Evolutionary conservation across 2,888 invertebrate species (phyloP).

Genomic region (Synanthedon andrenaeformis): DNA sequence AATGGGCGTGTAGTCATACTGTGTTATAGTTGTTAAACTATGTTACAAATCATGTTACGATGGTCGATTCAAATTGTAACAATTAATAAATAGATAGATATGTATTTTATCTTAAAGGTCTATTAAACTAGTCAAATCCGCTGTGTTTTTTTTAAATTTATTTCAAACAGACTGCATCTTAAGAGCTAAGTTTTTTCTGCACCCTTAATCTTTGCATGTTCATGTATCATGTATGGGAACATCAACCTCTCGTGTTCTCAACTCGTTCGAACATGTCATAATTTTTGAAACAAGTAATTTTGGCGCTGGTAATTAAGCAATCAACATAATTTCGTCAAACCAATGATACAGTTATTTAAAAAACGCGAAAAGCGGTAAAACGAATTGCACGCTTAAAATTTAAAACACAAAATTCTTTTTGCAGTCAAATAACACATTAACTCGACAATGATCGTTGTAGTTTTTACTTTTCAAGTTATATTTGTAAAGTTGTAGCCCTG

Average conservation of each 20-base stretch:
- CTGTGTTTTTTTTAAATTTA: no score
- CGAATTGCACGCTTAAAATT: conserved; percentile 15
- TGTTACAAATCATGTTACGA: background rate
- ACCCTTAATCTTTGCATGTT: no score
- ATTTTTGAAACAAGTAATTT: background rate
- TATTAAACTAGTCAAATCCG: no score
- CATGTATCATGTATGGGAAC: no score
- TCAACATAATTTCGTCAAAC: conserved; percentile 54
- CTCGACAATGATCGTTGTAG: background rate
- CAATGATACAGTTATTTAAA: conserved; percentile 53
- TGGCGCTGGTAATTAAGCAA: conserved; percentile 49
- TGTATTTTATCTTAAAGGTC: no score
- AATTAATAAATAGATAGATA: no score
- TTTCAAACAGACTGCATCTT: no score
- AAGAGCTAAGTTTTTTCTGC: no score
- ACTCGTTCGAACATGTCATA: background rate
- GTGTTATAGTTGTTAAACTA: conserved; percentile 21
- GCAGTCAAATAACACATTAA: background rate
- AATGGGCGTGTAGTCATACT: conserved; percentile 18
- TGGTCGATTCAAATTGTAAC: conserved; percentile 2
- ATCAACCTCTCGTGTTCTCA: background rate
- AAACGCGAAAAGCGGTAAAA: conserved; percentile 30
- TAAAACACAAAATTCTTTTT: background rate
- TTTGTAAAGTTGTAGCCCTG: conserved; percentile 13
- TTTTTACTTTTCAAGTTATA: background rate